These are phyloP conservation scores for Zaprionus obscuricornis DNA, from an alignment of 2,888 invertebrate species.

Conservation along the genomic window DNA sequence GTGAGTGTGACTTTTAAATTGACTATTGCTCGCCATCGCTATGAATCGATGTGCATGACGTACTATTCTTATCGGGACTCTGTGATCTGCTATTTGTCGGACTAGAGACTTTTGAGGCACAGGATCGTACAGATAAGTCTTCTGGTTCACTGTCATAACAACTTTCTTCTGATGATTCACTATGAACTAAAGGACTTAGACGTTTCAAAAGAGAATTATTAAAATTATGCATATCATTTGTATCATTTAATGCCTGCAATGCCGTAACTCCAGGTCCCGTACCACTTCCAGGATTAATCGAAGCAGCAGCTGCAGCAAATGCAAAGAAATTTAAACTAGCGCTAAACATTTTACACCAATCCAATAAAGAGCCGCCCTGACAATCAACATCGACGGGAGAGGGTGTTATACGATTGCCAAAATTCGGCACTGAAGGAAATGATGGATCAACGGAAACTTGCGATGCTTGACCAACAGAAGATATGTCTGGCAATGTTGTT, in stretches of 20 bases:
- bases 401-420: conserved; percentile 57
- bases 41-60: conserved; percentile 49
- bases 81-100: conserved; percentile 69
- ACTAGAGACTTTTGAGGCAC: conserved; percentile 66
- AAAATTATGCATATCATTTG: conserved; percentile 39
- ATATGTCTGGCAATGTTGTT: conserved; percentile 5
- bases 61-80: conserved; percentile 68
- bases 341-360: conserved; percentile 90
- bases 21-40: conserved; percentile 70
- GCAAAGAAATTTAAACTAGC: conserved; percentile 81
- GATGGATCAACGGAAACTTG: conserved; percentile 17
- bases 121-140: conserved; percentile 80
- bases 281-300: conserved; percentile 57
- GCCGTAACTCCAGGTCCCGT: conserved; percentile 7
- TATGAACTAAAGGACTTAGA: conserved; percentile 54
- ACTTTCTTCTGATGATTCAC: conserved; percentile 76
- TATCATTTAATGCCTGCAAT: conserved; percentile 11
- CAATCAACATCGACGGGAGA: conserved; percentile 39
- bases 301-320: conserved; percentile 73
- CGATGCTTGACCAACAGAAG: conserved; percentile 5
- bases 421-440: conserved; percentile 34
- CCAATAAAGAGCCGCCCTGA: conserved; percentile 85
- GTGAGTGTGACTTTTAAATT: conserved; percentile 19
- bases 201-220: conserved; percentile 84
- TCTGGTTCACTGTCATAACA: conserved; percentile 81